Conservation (phyloP, 1,140 invertebrate species). For the Scaptomyza pallida region DNA sequence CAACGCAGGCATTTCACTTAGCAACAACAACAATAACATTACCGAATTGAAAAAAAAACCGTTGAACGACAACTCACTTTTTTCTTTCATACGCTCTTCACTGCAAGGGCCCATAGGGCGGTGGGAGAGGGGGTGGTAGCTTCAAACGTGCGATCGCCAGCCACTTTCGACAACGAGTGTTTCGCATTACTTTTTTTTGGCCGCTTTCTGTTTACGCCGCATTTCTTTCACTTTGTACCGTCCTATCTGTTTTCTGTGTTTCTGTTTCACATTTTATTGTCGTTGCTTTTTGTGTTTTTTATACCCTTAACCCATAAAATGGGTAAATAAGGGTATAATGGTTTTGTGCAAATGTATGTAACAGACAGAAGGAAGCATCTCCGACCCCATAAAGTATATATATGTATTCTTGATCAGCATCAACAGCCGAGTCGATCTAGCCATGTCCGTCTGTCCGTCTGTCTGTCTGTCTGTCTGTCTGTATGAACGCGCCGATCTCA, state of each 20-base stretch:
- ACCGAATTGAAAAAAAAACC: too few species aligned
- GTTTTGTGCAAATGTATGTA: too few species aligned
- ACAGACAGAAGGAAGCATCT: too few species aligned
- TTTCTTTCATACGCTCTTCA: constrained; percentile 38
- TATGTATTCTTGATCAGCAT: too few species aligned
- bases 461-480: too few species aligned
- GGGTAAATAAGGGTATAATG: too few species aligned
- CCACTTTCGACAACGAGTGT: constrained; percentile 67
- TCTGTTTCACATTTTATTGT: constrained; percentile 62
- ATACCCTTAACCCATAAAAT: neutral
- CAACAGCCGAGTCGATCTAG: too few species aligned
- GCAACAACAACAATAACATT: constrained; percentile 25
- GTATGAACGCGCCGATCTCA: too few species aligned
- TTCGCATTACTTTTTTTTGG: constrained; percentile 56
- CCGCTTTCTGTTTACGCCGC: constrained; percentile 77
- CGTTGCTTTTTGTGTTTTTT: constrained; percentile 25
- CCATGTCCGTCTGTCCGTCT: too few species aligned
- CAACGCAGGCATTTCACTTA: constrained; percentile 61
- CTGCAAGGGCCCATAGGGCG: constrained; percentile 29
- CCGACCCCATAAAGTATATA: too few species aligned
- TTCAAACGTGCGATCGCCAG: constrained; percentile 22
- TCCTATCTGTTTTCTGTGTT: constrained; percentile 61
- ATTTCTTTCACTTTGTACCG: constrained; percentile 77
- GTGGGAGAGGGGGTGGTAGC: neutral
- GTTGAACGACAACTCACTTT: constrained; percentile 59